Percentiles rank a stretch among this genome's conserved stretches.
Conservation (phyloP, 2,113 vertebrate species). For the Fregata magnificens region DNA sequence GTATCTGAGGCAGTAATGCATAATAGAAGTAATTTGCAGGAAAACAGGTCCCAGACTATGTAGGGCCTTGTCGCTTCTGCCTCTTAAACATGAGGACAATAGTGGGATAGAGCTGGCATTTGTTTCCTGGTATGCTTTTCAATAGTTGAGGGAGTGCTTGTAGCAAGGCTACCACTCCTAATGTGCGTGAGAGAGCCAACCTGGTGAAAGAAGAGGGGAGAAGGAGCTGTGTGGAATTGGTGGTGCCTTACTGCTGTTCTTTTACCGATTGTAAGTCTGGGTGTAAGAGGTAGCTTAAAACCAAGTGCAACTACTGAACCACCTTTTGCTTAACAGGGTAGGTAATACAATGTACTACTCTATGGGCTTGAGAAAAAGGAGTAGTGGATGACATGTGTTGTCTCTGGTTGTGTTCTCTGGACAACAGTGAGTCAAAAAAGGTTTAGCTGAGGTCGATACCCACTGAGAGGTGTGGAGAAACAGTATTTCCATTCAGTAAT, state of each 20-base stretch:
- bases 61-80: background rate
- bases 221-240: too few species aligned
- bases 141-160: background rate
- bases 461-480: background rate
- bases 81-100: background rate
- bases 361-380: background rate
- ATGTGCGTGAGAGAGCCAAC: background rate
- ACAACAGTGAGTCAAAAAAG: background rate
- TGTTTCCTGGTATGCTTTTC: background rate
- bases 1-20: background rate
- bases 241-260: background rate
- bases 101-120: background rate
- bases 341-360: rapidly evolving
- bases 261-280: background rate
- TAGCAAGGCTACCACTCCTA: background rate
- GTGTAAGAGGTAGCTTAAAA: background rate
- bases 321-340: background rate
- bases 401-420: background rate
- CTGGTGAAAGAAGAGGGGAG: background rate
- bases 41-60: background rate
- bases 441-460: background rate
- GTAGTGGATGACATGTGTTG: background rate
- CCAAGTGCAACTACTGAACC: background rate
- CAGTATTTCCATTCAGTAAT: background rate
- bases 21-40: background rate